A percentile compares a stretch with the other conserved stretches of the same genome.
These are phyloP conservation scores for Chloroceryle inda DNA, from an alignment of 2,797 vertebrate genomes.

Conservation along the genomic window DNA sequence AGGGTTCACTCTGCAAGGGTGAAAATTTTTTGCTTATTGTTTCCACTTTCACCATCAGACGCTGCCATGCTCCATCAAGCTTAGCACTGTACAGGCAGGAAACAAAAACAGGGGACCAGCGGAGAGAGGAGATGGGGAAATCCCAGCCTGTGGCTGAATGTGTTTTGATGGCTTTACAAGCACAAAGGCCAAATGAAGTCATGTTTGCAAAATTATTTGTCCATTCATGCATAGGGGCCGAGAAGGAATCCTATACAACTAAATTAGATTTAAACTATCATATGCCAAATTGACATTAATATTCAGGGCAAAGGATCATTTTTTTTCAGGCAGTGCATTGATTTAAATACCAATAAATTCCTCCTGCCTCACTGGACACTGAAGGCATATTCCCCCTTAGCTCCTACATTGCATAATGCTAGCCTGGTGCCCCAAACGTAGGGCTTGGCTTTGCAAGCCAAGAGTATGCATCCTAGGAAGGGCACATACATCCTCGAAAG, in stretches of 20 bases:
- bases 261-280: constrained; percentile 63
- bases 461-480: not conserved
- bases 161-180: constrained; percentile 17
- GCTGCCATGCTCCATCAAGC: constrained; percentile 46
- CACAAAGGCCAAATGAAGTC: constrained; percentile 42
- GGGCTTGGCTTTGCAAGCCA: not conserved
- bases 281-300: constrained; percentile 59
- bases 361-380: not conserved
- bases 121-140: not conserved
- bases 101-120: constrained; percentile 31
- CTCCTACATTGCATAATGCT: not conserved
- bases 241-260: constrained; percentile 44
- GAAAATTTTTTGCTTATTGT: constrained; percentile 54
- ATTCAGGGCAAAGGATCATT: constrained; percentile 39
- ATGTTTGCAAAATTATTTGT: constrained; percentile 61
- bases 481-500: not conserved
- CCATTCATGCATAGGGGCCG: constrained; percentile 44
- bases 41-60: constrained; percentile 48
- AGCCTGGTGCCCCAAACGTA: not conserved
- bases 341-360: constrained; percentile 54
- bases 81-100: constrained; percentile 39
- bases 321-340: constrained; percentile 44
- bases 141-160: constrained; percentile 5
- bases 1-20: constrained; percentile 12
- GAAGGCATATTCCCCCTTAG: not conserved